phyloP scores from a whole-genome alignment of 2,888 invertebrate genomes.

The Drosophila histrio region DNA sequence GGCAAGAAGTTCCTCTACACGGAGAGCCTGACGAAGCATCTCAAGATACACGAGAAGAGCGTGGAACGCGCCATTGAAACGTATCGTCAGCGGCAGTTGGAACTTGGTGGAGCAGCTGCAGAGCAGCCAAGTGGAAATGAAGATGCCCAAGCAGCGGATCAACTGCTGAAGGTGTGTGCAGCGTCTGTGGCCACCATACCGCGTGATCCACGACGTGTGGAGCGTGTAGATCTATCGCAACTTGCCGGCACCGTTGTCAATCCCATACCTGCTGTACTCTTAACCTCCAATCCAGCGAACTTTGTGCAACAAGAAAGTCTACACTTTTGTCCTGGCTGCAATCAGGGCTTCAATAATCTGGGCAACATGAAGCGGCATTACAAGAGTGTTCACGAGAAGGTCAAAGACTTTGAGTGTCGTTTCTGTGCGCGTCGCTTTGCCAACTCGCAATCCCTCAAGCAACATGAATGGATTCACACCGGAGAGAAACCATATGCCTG shows the following conservation, averaged over 20 bases:
- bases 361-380: slow-evolving; percentile 82
- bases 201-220: slow-evolving; percentile 78
- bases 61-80: slow-evolving; percentile 79
- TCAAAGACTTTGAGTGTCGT: slow-evolving; percentile 81
- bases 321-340: slow-evolving; percentile 80
- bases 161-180: slow-evolving; percentile 78
- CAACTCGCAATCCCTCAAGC: slow-evolving; percentile 82
- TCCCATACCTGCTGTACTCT: slow-evolving; percentile 73
- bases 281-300: slow-evolving; percentile 61
- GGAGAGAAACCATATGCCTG: slow-evolving; percentile 83
- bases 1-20: slow-evolving; percentile 81
- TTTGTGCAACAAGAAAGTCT: slow-evolving; percentile 81
- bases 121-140: slow-evolving; percentile 13
- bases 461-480: slow-evolving; percentile 83
- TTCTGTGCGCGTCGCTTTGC: slow-evolving; percentile 82
- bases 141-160: slow-evolving; percentile 55
- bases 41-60: slow-evolving; percentile 81
- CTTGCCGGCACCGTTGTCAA: slow-evolving; percentile 80
- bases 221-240: slow-evolving; percentile 78
- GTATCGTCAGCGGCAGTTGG: slow-evolving; percentile 76
- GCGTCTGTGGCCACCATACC: slow-evolving; percentile 81
- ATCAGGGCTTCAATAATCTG: slow-evolving; percentile 81
- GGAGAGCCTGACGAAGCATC: slow-evolving; percentile 80
- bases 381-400: slow-evolving; percentile 82
- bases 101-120: slow-evolving; percentile 33